Evolutionary conservation across 2,113 vertebrate species (phyloP).

Genomic region (Takifugu flavidus): DNA sequence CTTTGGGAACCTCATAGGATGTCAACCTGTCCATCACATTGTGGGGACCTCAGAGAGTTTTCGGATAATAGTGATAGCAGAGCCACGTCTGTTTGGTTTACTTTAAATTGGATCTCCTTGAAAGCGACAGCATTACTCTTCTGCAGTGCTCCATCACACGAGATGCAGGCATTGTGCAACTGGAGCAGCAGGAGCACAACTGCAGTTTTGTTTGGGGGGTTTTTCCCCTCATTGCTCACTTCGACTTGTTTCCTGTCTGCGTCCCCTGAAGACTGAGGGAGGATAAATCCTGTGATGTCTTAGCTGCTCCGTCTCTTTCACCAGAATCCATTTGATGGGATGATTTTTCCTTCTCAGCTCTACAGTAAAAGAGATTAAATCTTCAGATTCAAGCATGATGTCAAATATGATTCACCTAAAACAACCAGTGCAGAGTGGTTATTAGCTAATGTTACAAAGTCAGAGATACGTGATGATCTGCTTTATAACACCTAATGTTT

Average conservation of each 20-base stretch:
- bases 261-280: neutral
- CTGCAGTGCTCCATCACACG: too few species aligned
- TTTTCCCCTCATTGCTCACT: neutral
- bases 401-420: constrained; percentile 27
- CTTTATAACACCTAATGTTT: neutral
- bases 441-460: neutral
- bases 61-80: too few species aligned
- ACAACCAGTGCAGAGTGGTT: constrained; percentile 4
- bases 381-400: neutral
- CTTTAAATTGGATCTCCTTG: too few species aligned
- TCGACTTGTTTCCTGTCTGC: neutral
- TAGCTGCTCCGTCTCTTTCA: too few species aligned
- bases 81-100: too few species aligned
- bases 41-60: too few species aligned
- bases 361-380: too few species aligned
- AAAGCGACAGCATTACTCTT: too few species aligned
- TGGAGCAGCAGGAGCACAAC: neutral
- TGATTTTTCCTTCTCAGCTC: too few species aligned
- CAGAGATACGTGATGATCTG: constrained; percentile 2
- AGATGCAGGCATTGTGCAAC: neutral
- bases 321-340: too few species aligned
- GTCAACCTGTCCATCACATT: too few species aligned
- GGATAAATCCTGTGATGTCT: neutral
- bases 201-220: neutral
- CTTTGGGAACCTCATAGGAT: too few species aligned